A percentile compares a stretch with the other conserved stretches of the same genome.
Evolutionary conservation across 2,113 vertebrate species (phyloP).

Genomic region (Reinhardtius hippoglossoides): DNA sequence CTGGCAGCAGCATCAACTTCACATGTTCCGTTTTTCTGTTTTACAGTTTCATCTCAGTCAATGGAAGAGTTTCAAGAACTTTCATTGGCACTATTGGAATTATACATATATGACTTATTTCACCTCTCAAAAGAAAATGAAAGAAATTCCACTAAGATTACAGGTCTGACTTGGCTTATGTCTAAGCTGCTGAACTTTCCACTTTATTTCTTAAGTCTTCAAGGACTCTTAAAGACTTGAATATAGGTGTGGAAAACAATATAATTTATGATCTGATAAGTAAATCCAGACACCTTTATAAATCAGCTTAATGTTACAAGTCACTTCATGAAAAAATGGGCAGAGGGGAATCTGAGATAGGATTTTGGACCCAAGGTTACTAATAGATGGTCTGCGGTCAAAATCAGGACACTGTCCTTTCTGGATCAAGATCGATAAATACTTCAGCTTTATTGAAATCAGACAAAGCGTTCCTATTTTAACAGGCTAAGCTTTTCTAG

Average conservation of each 20-base stretch:
- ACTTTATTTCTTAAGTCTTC: conserved; percentile 22
- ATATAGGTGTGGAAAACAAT: background rate
- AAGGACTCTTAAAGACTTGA: conserved; percentile 33
- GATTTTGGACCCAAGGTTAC: background rate
- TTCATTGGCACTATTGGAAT: conserved; percentile 23
- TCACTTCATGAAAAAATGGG: conserved; percentile 12
- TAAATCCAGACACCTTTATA: background rate
- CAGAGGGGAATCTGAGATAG: conserved; percentile 8
- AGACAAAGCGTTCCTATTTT: no score
- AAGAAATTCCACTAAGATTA: conserved; percentile 13
- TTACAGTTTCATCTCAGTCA: conserved; percentile 8
- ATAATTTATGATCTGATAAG: conserved; percentile 19
- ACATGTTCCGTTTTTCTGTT: background rate
- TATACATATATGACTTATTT: conserved; percentile 17
- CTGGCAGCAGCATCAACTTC: conserved; percentile 10
- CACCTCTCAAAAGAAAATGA: conserved; percentile 26
- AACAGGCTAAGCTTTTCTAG: no score
- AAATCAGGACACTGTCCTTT: background rate
- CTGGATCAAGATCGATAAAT: background rate
- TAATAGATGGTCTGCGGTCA: background rate
- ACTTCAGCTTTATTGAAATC: no score
- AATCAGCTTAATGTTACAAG: conserved; percentile 28
- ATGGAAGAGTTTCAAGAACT: conserved; percentile 11
- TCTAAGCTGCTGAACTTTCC: conserved; percentile 27
- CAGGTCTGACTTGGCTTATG: conserved; percentile 23